Conservation (phyloP, 2,113 vertebrate species). For the Anolis carolinensis region DNA sequence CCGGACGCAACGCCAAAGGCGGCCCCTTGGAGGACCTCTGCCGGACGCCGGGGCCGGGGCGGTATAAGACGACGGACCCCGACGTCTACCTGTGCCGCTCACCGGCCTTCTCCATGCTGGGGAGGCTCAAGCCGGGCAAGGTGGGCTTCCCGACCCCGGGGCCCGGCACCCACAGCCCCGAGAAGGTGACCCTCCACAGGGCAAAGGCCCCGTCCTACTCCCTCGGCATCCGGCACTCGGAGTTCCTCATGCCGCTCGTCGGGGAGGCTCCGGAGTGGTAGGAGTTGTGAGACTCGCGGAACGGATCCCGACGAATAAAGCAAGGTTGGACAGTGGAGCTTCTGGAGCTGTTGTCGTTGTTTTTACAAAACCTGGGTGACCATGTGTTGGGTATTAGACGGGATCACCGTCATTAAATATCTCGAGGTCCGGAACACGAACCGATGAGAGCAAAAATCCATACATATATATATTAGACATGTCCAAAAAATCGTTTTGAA, state of each 20-base stretch:
- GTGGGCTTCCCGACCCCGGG: conserved; percentile 71
- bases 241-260: conserved; percentile 77
- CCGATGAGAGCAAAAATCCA: no score
- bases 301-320: no score
- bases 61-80: conserved; percentile 80
- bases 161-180: conserved; percentile 82
- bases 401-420: no score
- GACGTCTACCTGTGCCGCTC: conserved; percentile 75
- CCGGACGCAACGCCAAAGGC: conserved; percentile 53
- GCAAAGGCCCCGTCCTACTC: conserved; percentile 78
- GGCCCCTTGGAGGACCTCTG: conserved; percentile 78
- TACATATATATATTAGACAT: no score
- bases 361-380: no score
- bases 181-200: conserved; percentile 75
- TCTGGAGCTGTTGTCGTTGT: no score
- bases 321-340: no score
- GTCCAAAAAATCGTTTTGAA: no score
- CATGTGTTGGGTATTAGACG: no score
- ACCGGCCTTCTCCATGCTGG: conserved; percentile 86
- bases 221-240: conserved; percentile 83
- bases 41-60: conserved; percentile 81
- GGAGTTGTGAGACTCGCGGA: no score
- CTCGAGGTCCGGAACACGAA: no score
- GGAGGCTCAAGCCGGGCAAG: conserved; percentile 68
- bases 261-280: conserved; percentile 64